Conservation (phyloP, 2,113 vertebrate genomes). For the Solenodon paradoxus region DNA sequence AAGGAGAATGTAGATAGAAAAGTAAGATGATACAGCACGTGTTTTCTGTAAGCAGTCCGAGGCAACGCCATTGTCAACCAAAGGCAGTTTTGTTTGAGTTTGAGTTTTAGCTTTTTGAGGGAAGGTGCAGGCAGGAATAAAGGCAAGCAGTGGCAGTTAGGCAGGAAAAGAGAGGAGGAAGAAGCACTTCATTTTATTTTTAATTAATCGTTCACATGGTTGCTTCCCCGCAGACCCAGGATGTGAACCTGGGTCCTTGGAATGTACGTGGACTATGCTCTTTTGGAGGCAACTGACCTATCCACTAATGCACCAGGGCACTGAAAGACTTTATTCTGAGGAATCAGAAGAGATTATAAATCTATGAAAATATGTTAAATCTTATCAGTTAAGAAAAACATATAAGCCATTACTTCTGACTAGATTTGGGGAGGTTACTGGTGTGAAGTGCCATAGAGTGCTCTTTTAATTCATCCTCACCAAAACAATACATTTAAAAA, state of each 20-base stretch:
- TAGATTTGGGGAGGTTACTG: background rate
- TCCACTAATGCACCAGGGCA: too few species aligned
- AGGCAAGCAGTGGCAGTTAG: too few species aligned
- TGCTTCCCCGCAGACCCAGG: too few species aligned
- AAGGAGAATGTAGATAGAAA: background rate
- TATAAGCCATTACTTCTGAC: background rate
- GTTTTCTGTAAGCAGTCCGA: background rate
- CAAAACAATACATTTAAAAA: background rate
- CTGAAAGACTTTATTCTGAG: background rate
- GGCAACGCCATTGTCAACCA: background rate
- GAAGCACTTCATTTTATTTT: too few species aligned
- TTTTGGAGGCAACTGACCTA: too few species aligned
- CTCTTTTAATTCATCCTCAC: background rate
- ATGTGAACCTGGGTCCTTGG: too few species aligned
- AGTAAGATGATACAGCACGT: background rate
- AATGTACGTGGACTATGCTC: too few species aligned
- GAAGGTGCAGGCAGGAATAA: too few species aligned
- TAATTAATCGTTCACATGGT: too few species aligned
- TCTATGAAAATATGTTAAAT: background rate
- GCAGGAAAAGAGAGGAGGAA: too few species aligned
- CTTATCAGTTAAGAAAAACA: background rate
- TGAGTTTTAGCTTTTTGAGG: too few species aligned
- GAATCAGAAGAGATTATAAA: slow-evolving; percentile 18
- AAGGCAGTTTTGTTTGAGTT: too few species aligned
- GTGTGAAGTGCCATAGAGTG: background rate